A percentile compares a stretch with the other conserved stretches of the same genome.
These are phyloP conservation scores for Gonioctena quinquepunctata DNA, from an alignment of 1,140 invertebrate species.

Conservation along the genomic window DNA sequence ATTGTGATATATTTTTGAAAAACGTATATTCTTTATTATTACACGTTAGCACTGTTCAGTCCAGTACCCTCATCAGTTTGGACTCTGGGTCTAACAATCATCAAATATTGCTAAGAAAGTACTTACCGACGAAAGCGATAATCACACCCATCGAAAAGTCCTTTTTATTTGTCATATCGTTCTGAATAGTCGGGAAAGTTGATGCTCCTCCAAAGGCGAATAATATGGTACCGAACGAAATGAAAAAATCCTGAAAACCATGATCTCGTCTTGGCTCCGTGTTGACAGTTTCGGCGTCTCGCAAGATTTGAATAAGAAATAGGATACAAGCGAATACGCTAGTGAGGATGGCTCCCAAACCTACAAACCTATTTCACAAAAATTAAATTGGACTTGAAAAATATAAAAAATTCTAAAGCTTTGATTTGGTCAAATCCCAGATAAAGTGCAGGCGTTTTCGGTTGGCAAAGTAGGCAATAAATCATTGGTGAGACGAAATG, in stretches of 20 bases:
- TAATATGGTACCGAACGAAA: conserved; percentile 67
- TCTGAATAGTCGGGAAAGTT: conserved; percentile 72
- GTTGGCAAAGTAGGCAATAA: no score
- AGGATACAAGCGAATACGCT: conserved; percentile 63
- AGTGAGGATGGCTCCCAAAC: conserved; percentile 62
- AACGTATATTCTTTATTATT: no score
- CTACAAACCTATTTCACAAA: conserved; percentile 60
- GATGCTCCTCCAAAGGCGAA: conserved; percentile 71
- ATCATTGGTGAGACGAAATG: no score
- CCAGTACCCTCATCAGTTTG: no score
- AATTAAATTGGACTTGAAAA: no score
- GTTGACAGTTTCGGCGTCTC: conserved; percentile 53
- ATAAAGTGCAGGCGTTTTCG: no score
- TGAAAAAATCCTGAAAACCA: conserved; percentile 60
- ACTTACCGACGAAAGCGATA: conserved; percentile 37
- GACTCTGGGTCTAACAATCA: no score
- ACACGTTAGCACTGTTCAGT: no score
- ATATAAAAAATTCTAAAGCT: no score
- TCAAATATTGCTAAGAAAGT: no score
- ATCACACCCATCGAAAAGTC: conserved; percentile 57
- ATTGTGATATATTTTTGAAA: no score
- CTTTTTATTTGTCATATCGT: conserved; percentile 66
- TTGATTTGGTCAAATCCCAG: no score
- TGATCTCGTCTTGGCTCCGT: conserved; percentile 50
- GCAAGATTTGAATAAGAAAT: conserved; percentile 63